phyloP scores from a whole-genome alignment of 1,140 invertebrate species.

The Ganaspis sp. region DNA sequence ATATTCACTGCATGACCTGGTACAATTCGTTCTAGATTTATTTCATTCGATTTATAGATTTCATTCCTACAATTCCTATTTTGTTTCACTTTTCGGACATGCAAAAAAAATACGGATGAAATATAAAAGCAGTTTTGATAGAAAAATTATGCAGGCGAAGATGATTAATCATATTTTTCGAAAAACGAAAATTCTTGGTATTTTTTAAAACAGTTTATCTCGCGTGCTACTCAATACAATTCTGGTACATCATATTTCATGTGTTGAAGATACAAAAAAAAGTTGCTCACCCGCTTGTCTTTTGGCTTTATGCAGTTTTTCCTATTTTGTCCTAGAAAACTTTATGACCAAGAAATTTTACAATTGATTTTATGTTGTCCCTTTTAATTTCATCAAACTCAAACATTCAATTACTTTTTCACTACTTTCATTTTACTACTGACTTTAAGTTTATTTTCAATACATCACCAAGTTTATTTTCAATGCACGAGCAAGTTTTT shows the following conservation, averaged over 20 bases:
- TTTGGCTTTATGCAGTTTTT: background rate
- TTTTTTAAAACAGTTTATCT: too few species aligned
- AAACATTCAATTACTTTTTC: constrained; percentile 3
- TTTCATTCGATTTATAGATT: background rate
- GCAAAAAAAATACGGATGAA: background rate
- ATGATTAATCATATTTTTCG: too few species aligned
- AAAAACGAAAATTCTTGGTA: too few species aligned
- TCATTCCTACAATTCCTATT: background rate
- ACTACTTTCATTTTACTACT: background rate
- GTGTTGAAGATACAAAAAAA: background rate
- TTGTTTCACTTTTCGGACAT: background rate
- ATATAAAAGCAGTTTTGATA: background rate
- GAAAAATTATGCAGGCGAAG: too few species aligned
- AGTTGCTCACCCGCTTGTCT: background rate
- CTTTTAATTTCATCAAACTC: background rate
- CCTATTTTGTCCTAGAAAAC: background rate
- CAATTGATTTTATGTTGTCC: background rate
- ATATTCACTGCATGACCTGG: constrained; percentile 20
- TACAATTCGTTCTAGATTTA: constrained; percentile 9
- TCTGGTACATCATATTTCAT: too few species aligned
- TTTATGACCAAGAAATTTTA: background rate
- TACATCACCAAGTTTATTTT: too few species aligned
- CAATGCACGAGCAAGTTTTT: too few species aligned
- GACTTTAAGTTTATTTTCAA: background rate
- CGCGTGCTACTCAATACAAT: too few species aligned